These are phyloP conservation scores for Umimayanthus chanpuru DNA, from an alignment of 92 coral and sea anemone genomes.

Conservation along the genomic window DNA sequence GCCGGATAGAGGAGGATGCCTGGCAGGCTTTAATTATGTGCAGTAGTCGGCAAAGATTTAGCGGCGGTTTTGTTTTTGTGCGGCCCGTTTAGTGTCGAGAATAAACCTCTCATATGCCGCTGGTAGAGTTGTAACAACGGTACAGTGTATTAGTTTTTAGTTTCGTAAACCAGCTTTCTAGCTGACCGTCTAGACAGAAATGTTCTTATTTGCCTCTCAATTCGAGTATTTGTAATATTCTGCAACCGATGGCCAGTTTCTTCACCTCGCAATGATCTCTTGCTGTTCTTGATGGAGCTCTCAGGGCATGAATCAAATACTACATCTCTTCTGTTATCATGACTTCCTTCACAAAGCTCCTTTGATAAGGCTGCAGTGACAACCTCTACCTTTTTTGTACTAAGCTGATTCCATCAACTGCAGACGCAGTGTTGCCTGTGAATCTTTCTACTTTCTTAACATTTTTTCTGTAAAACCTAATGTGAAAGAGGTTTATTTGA, in stretches of 20 bases:
- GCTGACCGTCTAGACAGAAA: no score
- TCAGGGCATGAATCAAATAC: conserved; percentile 57
- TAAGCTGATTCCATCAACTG: conserved; percentile 44
- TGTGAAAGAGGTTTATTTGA: background rate
- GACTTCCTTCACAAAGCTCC: conserved; percentile 49
- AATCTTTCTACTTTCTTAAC: conserved; percentile 33
- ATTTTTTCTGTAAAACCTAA: conserved; percentile 13
- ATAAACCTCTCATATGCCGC: no score
- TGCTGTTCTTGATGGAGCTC: conserved; percentile 37
- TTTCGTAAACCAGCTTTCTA: no score
- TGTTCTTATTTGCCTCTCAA: conserved; percentile 46
- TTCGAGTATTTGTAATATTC: conserved; percentile 53
- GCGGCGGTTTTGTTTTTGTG: no score
- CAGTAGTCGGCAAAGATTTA: no score
- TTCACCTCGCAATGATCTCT: conserved; percentile 44
- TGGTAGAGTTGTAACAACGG: no score
- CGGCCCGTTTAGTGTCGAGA: no score
- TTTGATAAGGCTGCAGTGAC: conserved; percentile 36
- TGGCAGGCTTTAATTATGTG: no score
- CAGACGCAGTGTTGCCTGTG: conserved; percentile 41
- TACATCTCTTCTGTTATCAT: conserved; percentile 49
- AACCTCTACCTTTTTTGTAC: conserved; percentile 51
- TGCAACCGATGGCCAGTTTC: conserved; percentile 51
- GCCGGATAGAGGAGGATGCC: no score
- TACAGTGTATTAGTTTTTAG: no score